Conservation (phyloP, 2,888 invertebrate genomes). For the Drosophila formosana region DNA sequence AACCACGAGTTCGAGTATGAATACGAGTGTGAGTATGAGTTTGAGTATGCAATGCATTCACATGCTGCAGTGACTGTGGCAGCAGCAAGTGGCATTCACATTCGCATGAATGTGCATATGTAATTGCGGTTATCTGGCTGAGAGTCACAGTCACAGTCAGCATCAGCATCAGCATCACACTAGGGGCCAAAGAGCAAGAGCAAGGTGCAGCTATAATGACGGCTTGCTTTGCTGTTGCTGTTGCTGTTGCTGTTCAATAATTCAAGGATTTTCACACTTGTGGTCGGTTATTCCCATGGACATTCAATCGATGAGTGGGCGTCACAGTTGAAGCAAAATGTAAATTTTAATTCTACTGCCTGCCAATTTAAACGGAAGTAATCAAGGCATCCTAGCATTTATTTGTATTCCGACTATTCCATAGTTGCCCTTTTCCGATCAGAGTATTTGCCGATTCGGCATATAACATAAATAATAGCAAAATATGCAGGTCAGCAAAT, state of each 20-base stretch:
- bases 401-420: slow-evolving; percentile 17
- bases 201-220: slow-evolving; percentile 29
- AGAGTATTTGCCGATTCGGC: slow-evolving; percentile 10
- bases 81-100: slow-evolving; percentile 53
- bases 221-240: slow-evolving; percentile 33
- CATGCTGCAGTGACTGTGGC: slow-evolving; percentile 18
- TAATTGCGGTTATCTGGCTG: slow-evolving; percentile 71
- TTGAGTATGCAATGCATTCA: slow-evolving; percentile 22
- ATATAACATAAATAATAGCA: neutral
- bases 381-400: slow-evolving; percentile 27
- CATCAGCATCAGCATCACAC: neutral
- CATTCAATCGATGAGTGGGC: slow-evolving; percentile 28
- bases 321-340: slow-evolving; percentile 23
- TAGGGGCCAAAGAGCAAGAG: neutral
- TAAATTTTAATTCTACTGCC: slow-evolving; percentile 27
- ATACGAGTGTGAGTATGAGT: slow-evolving; percentile 19
- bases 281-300: slow-evolving; percentile 63
- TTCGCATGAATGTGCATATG: slow-evolving; percentile 75
- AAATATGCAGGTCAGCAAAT: slow-evolving; percentile 35
- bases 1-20: neutral
- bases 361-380: slow-evolving; percentile 32
- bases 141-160: slow-evolving; percentile 15
- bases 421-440: slow-evolving; percentile 3
- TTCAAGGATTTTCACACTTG: slow-evolving; percentile 77
- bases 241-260: slow-evolving; percentile 61